Percentiles rank a stretch among this genome's conserved stretches.
Evolutionary conservation across 2,797 vertebrate species (phyloP).

Genomic region (Rhincodon typus): DNA sequence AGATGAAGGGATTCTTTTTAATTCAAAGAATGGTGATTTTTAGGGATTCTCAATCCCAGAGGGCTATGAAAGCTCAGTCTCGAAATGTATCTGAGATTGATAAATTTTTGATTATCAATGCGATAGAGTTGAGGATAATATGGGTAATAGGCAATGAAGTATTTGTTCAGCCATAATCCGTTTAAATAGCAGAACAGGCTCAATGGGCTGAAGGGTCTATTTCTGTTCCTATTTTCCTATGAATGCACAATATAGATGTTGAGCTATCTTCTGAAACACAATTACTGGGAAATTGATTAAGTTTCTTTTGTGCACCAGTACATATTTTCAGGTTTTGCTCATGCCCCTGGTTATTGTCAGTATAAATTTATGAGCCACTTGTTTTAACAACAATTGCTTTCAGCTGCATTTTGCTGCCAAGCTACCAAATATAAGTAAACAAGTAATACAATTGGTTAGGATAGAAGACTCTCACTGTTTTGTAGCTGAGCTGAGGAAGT

Average conservation of each 20-base stretch:
- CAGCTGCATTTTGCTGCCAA: not conserved
- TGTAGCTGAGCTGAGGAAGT: not conserved
- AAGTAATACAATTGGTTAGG: not conserved
- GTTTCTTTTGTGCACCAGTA: not conserved
- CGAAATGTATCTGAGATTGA: too few relatives aligned
- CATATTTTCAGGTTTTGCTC: not conserved
- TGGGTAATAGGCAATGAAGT: too few relatives aligned
- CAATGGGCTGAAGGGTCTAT: too few relatives aligned
- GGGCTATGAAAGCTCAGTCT: too few relatives aligned
- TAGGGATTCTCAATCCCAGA: too few relatives aligned
- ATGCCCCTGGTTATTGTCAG: not conserved
- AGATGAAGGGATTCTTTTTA: too few relatives aligned
- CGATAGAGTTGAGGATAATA: too few relatives aligned
- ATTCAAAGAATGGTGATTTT: too few relatives aligned
- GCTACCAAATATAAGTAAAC: not conserved
- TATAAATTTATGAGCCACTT: not conserved
- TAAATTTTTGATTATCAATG: too few relatives aligned
- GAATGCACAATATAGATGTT: not conserved
- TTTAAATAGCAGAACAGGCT: too few relatives aligned
- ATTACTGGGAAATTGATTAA: not conserved
- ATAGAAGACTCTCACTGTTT: not conserved
- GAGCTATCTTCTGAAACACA: not conserved
- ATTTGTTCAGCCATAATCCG: too few relatives aligned
- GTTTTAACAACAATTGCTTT: not conserved
- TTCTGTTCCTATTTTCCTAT: not conserved